A percentile compares a stretch with the other conserved stretches of the same genome.
phyloP scores from a whole-genome alignment of 2,113 vertebrate genomes.

The Paracyprichromis sp. region DNA sequence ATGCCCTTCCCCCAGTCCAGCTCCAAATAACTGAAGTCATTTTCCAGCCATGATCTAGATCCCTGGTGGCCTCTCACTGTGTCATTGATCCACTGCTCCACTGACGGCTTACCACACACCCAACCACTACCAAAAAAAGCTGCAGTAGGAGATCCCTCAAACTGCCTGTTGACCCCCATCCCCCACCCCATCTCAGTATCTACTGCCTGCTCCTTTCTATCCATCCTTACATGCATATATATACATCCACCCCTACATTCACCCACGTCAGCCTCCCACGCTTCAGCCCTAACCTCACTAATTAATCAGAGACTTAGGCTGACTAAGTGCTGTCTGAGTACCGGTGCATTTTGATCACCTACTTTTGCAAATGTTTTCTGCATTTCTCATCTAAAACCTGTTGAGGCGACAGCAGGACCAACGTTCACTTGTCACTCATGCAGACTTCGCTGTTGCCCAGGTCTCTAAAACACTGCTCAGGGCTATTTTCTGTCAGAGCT shows the following conservation, averaged over 20 bases:
- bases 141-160: slow-evolving; percentile 14
- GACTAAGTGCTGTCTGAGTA: slow-evolving; percentile 13
- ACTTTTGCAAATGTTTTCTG: background rate
- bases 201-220: background rate
- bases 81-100: slow-evolving; percentile 43
- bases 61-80: slow-evolving; percentile 20
- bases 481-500: slow-evolving; percentile 18
- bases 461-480: background rate
- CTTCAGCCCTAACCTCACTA: slow-evolving; percentile 15
- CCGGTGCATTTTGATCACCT: slow-evolving; percentile 35
- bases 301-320: slow-evolving; percentile 41
- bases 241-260: background rate
- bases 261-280: slow-evolving; percentile 29
- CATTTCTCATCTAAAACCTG: slow-evolving; percentile 17
- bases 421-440: slow-evolving; percentile 14
- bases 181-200: background rate
- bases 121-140: background rate
- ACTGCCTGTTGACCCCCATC: background rate
- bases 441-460: background rate
- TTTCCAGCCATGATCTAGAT: slow-evolving; percentile 19
- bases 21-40: slow-evolving; percentile 22
- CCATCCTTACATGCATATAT: background rate
- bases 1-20: background rate
- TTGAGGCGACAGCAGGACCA: slow-evolving; percentile 31
- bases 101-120: background rate